phyloP scores from a whole-genome alignment of 2,113 vertebrate species.

The Phylloscopus whistleri region DNA sequence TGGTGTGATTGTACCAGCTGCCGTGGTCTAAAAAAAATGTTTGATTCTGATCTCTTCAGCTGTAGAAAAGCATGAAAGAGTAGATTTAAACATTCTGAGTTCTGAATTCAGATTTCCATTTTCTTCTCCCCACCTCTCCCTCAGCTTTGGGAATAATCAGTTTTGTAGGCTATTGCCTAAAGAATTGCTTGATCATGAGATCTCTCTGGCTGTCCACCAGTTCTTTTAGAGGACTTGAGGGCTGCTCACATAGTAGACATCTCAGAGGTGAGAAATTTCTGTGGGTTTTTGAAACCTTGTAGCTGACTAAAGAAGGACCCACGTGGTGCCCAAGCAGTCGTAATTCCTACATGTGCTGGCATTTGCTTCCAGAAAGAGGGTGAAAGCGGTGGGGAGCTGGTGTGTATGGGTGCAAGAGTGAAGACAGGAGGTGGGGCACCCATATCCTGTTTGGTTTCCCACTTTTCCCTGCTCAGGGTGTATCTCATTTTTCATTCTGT shows the following conservation, averaged over 20 bases:
- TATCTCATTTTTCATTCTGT: background rate
- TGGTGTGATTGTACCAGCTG: background rate
- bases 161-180: background rate
- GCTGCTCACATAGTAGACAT: background rate
- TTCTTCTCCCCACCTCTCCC: background rate
- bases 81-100: background rate
- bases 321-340: accelerated
- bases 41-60: background rate
- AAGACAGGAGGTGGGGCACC: background rate
- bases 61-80: background rate
- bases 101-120: background rate
- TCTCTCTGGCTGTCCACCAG: background rate
- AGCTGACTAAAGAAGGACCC: background rate
- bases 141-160: background rate
- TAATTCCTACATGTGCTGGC: background rate
- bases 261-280: background rate
- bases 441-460: background rate
- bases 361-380: background rate
- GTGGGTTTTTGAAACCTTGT: background rate
- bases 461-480: background rate
- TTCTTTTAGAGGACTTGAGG: background rate
- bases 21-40: background rate
- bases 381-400: background rate
- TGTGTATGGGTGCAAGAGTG: background rate
- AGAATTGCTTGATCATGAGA: accelerated